Evolutionary conservation across 1,140 invertebrate species (phyloP).

Genomic region (Philopotamus ludificatus): DNA sequence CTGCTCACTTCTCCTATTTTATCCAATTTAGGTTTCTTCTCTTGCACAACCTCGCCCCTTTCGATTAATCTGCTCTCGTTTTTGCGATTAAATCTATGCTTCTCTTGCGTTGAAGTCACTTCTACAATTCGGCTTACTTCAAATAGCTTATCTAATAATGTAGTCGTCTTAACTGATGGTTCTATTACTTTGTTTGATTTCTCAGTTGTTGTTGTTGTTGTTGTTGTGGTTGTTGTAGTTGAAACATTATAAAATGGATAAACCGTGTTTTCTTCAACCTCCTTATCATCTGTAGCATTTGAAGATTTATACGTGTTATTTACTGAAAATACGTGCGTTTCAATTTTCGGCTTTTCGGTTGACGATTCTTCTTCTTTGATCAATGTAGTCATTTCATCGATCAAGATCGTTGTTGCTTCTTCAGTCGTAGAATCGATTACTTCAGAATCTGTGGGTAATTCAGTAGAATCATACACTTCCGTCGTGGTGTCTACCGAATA

Average conservation of each 20-base stretch:
- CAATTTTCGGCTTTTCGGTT: slow-evolving; percentile 52
- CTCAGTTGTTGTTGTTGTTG: slow-evolving; percentile 7
- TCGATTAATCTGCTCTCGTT: slow-evolving; percentile 56
- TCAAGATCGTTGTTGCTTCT: slow-evolving; percentile 20
- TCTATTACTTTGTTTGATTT: slow-evolving; percentile 17
- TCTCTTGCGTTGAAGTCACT: slow-evolving; percentile 62
- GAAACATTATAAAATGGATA: slow-evolving; percentile 19
- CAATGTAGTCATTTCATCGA: slow-evolving; percentile 19
- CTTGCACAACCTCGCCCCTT: slow-evolving; percentile 54
- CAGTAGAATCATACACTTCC: slow-evolving; percentile 12
- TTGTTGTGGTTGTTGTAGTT: slow-evolving; percentile 6
- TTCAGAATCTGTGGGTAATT: slow-evolving; percentile 27
- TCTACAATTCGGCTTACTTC: slow-evolving; percentile 66
- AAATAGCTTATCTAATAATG: slow-evolving; percentile 59
- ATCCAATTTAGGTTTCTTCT: slow-evolving; percentile 59
- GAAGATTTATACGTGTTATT: slow-evolving; percentile 43
- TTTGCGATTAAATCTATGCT: slow-evolving; percentile 58
- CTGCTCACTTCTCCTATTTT: slow-evolving; percentile 67
- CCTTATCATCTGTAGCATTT: slow-evolving; percentile 8
- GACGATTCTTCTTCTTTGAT: slow-evolving; percentile 33
- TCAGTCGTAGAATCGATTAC: slow-evolving; percentile 23
- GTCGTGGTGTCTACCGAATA: slow-evolving; percentile 27
- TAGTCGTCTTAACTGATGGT: slow-evolving; percentile 30
- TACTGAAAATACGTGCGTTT: slow-evolving; percentile 54
- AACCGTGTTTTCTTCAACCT: slow-evolving; percentile 23